Base-by-base conservation (phyloP, 1,140 invertebrate species). In the Lasioglossum baleicum region DNA sequence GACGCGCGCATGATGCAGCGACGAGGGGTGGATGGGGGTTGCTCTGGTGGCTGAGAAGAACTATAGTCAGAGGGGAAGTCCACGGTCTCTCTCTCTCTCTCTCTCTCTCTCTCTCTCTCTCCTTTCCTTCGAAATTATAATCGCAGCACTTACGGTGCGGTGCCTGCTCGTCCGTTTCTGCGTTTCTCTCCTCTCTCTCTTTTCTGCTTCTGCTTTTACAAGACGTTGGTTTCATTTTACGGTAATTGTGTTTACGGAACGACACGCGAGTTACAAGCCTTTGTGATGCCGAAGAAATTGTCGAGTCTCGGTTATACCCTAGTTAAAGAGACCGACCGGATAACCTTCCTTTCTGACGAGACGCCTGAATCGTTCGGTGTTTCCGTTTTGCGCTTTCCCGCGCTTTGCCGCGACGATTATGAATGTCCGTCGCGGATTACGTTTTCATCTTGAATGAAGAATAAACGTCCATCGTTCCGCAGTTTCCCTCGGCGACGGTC, bases 241-340 rank as follows among this genome's bases (percentile, higher is more conserved):
- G 83, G 73, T 88, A 89, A 89, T 89, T 89, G 85, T 88, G 85
- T 89, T 89, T 88, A 88, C 82, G 68, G 69, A 86, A 84, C 83
- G 87, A 89, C 88, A 87, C 83, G 85, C 80, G 75, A 86, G 85
- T 86, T 84, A 79, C 83, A 79, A 74, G 75, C 44, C 83, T 88
- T 88, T 87, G 80, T 88, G 80, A 85, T 84, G 85, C 40, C 64
- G 58, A 35, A 40, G 20, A 20, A 83, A 84, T 82, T 72, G 80
- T 82, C 66, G 56, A 42, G 22, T 53, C 56, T 64, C 80, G 69
- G 78, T 74, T 66, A 44, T 56, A 42, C 56, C 69, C 51, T n/a
- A 17, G 40, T 31, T 44, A 58, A 42, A 65, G 60, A 17, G 60
- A 2, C 13, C 11, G 35, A 11, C 40, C 11, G 6, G 40, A 40